phyloP scores from a whole-genome alignment of 2,888 invertebrate species.

The Mongoloraphidia duomilia region DNA sequence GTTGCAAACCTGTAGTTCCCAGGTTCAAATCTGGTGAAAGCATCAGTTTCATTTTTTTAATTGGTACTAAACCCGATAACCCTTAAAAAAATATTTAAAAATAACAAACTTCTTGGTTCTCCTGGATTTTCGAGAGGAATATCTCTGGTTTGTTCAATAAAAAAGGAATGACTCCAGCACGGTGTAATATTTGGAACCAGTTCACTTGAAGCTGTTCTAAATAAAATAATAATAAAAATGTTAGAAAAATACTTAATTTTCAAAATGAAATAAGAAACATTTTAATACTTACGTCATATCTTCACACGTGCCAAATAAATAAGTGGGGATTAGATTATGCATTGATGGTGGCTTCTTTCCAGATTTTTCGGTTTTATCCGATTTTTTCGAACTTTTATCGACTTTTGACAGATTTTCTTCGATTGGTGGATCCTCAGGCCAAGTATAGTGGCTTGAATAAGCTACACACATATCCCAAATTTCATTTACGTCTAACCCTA shows the following conservation, averaged over 20 bases:
- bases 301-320: constrained; percentile 15
- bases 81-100: too few relatives aligned
- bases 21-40: too few relatives aligned
- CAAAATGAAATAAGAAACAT: background rate
- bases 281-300: constrained; percentile 15
- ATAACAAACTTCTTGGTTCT: constrained; percentile 2
- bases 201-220: constrained; percentile 4
- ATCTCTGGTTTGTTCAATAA: constrained; percentile 27
- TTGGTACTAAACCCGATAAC: too few relatives aligned
- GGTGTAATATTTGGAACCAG: constrained; percentile 23
- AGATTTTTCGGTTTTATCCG: too few relatives aligned
- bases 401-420: too few relatives aligned
- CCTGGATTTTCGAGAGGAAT: constrained; percentile 25
- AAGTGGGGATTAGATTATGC: constrained; percentile 8
- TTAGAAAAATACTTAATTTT: constrained; percentile 8
- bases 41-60: too few relatives aligned
- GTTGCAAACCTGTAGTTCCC: too few relatives aligned
- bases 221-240: constrained; percentile 4
- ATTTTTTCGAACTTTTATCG: too few relatives aligned
- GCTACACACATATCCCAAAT: constrained; percentile 23
- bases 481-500: constrained; percentile 15
- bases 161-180: constrained; percentile 25
- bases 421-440: constrained; percentile 12
- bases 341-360: background rate
- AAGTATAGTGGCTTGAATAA: constrained; percentile 20